Evolutionary conservation across 37 sponge, comb jelly and placozoan genomes (phyloP).

Genomic region (Bolinopsis microptera): DNA sequence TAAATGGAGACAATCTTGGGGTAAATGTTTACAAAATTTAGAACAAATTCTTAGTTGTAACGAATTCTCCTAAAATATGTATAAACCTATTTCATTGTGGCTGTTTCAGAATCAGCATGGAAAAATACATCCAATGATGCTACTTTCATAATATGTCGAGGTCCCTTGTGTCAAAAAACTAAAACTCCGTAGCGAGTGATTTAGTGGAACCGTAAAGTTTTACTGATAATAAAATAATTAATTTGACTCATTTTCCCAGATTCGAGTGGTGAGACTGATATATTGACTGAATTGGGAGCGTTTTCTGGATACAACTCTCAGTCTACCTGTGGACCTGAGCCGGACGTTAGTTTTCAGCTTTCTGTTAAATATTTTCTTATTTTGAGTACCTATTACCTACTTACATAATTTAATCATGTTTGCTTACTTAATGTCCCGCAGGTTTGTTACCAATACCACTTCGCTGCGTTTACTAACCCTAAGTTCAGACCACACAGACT

Average conservation of each 20-base stretch:
- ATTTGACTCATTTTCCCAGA: too few species aligned
- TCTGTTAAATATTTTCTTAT: neutral
- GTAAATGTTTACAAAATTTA: neutral
- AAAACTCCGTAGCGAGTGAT: too few species aligned
- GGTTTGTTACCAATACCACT: neutral
- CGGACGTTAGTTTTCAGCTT: conserved; percentile 72
- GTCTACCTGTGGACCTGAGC: conserved; percentile 96
- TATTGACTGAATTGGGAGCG: conserved; percentile 85
- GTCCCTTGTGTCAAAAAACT: too few species aligned
- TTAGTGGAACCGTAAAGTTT: neutral
- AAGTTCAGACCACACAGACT: neutral
- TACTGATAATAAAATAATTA: neutral
- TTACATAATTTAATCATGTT: too few species aligned
- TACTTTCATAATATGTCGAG: too few species aligned
- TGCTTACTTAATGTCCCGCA: neutral
- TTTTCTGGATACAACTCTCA: conserved; percentile 92
- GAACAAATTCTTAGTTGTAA: neutral
- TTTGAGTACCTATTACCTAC: too few species aligned
- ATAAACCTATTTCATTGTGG: too few species aligned
- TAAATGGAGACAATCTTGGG: conserved; percentile 92
- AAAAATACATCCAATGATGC: too few species aligned
- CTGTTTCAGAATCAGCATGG: too few species aligned
- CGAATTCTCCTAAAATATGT: neutral
- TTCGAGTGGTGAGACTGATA: conserved; percentile 72
- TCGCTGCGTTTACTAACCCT: neutral